Percentiles rank a stretch among this genome's conserved stretches.
Conservation (phyloP, 2,888 invertebrate genomes). For the Tetanocera ferruginea region DNA sequence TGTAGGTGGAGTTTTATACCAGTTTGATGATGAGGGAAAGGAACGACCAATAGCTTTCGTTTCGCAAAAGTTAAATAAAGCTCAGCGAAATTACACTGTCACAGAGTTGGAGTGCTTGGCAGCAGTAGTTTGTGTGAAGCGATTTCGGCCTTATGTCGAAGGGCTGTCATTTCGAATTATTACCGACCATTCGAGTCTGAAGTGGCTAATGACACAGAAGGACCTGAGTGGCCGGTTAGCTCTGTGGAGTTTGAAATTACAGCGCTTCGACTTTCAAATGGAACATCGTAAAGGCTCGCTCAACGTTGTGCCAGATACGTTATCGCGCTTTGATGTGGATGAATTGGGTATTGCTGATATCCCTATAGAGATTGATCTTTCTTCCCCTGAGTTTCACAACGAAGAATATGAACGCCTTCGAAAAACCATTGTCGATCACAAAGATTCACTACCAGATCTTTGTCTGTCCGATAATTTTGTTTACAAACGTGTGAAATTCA, state of each 20-base stretch:
- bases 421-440: neutral
- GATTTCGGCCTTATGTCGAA: conserved; percentile 37
- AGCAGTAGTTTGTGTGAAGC: conserved; percentile 27
- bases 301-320: no score
- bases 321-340: neutral
- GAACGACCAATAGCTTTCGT: conserved; percentile 30
- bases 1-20: no score
- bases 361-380: neutral
- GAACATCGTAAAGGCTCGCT: no score
- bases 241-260: no score
- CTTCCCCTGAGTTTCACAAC: neutral
- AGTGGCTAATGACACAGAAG: no score
- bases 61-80: conserved; percentile 26
- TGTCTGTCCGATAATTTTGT: neutral
- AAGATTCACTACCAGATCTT: neutral
- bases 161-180: no score
- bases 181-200: no score
- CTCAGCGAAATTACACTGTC: conserved; percentile 28
- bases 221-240: conserved; percentile 25
- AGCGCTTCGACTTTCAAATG: no score
- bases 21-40: no score
- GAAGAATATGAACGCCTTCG: neutral
- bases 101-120: conserved; percentile 29
- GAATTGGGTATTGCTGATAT: neutral
- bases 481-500: neutral